Evolutionary conservation across 2,888 invertebrate genomes (phyloP).

Genomic region (Unio pictorum): DNA sequence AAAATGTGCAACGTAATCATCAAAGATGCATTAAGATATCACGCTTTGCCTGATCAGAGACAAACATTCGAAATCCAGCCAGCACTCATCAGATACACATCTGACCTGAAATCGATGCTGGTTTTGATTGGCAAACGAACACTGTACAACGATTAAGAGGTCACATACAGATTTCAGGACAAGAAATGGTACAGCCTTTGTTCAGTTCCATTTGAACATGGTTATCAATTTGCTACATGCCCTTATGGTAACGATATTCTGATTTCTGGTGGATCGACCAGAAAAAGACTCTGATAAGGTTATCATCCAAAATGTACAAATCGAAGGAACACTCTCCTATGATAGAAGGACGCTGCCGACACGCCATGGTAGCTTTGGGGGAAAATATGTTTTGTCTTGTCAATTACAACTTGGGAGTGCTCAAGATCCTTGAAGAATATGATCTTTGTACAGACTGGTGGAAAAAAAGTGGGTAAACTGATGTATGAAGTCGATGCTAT

Average conservation of each 20-base stretch:
- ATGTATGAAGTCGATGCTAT: slow-evolving; percentile 29
- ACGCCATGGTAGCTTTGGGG: slow-evolving; percentile 40
- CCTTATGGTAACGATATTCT: slow-evolving; percentile 41
- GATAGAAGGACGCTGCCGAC: slow-evolving; percentile 34
- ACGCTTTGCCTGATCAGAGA: slow-evolving; percentile 33
- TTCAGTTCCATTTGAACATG: slow-evolving; percentile 25
- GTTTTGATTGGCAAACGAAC: slow-evolving; percentile 31
- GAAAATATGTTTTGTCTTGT: slow-evolving; percentile 29
- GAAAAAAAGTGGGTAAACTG: slow-evolving; percentile 27
- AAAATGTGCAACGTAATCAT: slow-evolving; percentile 19
- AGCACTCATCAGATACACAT: slow-evolving; percentile 14
- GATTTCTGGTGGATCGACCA: slow-evolving; percentile 37
- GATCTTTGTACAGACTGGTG: slow-evolving; percentile 34
- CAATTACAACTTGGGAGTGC: slow-evolving; percentile 38
- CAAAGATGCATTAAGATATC: slow-evolving; percentile 36
- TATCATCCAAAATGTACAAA: slow-evolving; percentile 31
- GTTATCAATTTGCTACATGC: slow-evolving; percentile 43
- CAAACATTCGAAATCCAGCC: slow-evolving; percentile 17
- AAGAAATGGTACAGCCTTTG: slow-evolving; percentile 39
- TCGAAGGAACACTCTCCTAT: slow-evolving; percentile 33
- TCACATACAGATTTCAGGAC: slow-evolving; percentile 5
- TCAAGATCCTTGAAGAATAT: slow-evolving; percentile 36
- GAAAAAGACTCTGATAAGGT: slow-evolving; percentile 21
- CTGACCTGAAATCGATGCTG: slow-evolving; percentile 13
- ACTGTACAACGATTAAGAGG: slow-evolving; percentile 2